Percentiles rank a stretch among this genome's conserved stretches.
phyloP scores from a whole-genome alignment of 2,888 invertebrate genomes.

The Fabriciana adippe region DNA sequence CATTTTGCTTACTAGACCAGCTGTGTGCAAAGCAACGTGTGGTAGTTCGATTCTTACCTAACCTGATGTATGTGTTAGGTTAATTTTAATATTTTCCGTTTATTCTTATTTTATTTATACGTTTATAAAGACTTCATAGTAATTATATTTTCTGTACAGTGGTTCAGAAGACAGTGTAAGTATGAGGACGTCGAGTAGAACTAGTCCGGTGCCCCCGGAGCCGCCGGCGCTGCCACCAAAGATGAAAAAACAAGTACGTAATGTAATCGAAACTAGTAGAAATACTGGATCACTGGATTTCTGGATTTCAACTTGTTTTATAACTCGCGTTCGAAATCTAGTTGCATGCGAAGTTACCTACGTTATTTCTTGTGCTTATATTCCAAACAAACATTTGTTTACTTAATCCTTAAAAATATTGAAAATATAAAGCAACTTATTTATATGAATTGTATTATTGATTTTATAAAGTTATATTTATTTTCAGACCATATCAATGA shows the following conservation, averaged over 20 bases:
- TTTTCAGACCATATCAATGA: slow-evolving; percentile 59
- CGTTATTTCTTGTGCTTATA: neutral
- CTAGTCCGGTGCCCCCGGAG: slow-evolving; percentile 76
- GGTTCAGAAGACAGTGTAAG: slow-evolving; percentile 76
- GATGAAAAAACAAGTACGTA: slow-evolving; percentile 69
- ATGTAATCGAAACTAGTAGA: neutral
- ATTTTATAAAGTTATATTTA: slow-evolving; percentile 25
- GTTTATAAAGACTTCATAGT: neutral
- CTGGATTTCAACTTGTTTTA: too few species aligned
- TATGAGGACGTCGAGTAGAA: slow-evolving; percentile 68
- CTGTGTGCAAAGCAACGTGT: too few species aligned
- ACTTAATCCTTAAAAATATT: neutral
- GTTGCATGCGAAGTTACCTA: neutral
- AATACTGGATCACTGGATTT: neutral
- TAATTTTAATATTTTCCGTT: too few species aligned
- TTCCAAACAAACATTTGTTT: too few species aligned
- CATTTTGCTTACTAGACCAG: too few species aligned
- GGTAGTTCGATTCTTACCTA: too few species aligned
- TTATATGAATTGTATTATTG: neutral
- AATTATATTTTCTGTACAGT: slow-evolving; percentile 47
- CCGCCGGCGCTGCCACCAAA: slow-evolving; percentile 83
- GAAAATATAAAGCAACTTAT: neutral
- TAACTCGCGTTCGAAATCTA: neutral
- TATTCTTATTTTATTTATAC: too few species aligned
- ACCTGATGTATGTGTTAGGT: too few species aligned